phyloP scores from a whole-genome alignment of 2,113 vertebrate species.

The Plecturocebus donacophilus region DNA sequence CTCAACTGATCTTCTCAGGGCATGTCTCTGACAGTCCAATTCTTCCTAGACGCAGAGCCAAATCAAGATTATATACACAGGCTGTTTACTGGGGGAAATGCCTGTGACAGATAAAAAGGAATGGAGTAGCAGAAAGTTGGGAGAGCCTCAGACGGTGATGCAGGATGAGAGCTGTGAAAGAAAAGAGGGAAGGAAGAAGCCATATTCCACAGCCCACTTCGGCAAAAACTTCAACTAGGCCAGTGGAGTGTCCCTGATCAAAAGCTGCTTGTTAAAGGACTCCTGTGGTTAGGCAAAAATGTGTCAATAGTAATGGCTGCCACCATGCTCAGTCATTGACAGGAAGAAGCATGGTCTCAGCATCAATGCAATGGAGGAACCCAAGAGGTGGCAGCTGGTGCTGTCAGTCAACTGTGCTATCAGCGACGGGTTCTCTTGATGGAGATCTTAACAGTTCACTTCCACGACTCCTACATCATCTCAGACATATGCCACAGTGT shows the following conservation, averaged over 20 bases:
- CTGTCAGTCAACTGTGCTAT: not conserved
- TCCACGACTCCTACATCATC: not conserved
- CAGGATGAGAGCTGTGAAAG: not conserved
- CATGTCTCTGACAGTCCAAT: not conserved
- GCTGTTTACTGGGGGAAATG: not conserved
- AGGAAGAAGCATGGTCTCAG: not conserved
- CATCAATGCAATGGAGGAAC: not conserved
- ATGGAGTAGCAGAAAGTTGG: not conserved
- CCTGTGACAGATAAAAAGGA: not conserved
- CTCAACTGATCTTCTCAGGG: not conserved
- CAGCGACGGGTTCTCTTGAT: not conserved
- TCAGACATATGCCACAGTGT: not conserved
- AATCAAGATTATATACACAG: not conserved
- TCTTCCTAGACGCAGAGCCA: not conserved
- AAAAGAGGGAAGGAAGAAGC: not conserved
- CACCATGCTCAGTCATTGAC: not conserved
- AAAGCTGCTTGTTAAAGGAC: not conserved
- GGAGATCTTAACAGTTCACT: not conserved
- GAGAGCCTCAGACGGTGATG: not conserved
- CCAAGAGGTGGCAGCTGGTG: not conserved
- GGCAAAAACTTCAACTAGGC: not conserved
- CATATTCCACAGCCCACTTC: not conserved
- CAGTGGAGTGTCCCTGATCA: not conserved
- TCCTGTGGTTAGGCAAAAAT: not conserved
- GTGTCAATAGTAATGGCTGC: not conserved